A percentile compares a stretch with the other conserved stretches of the same genome.
Evolutionary conservation across 2,888 invertebrate species (phyloP).

Genomic region (Empis stercorea): DNA sequence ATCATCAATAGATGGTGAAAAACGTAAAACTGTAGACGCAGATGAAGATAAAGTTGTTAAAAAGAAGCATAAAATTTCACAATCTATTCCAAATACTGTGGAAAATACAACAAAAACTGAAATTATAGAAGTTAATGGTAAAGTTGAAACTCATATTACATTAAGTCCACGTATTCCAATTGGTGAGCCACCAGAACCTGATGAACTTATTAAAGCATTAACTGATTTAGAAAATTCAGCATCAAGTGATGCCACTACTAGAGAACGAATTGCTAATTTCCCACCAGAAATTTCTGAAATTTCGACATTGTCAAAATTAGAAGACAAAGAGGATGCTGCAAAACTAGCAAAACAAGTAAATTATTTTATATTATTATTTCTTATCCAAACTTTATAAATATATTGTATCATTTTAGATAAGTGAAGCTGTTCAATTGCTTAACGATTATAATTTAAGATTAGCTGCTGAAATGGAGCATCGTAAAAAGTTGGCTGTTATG

Average conservation of each 20-base stretch:
- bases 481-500: constrained; percentile 75
- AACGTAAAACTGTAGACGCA: constrained; percentile 4
- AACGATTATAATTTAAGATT: constrained; percentile 83
- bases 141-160: constrained; percentile 61
- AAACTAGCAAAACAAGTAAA: constrained; percentile 62
- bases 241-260: constrained; percentile 83
- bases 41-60: constrained; percentile 6
- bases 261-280: constrained; percentile 85
- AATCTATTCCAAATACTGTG: background rate
- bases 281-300: constrained; percentile 93
- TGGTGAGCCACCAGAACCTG: constrained; percentile 83
- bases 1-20: constrained; percentile 7
- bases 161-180: constrained; percentile 65
- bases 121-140: constrained; percentile 50
- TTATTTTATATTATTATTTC: background rate
- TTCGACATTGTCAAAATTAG: constrained; percentile 68
- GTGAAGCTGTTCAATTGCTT: constrained; percentile 73
- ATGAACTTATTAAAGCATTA: constrained; percentile 74
- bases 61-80: background rate
- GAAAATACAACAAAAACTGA: constrained; percentile 24
- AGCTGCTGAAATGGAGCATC: constrained; percentile 76
- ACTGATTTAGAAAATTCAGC: constrained; percentile 87
- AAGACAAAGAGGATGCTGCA: constrained; percentile 70
- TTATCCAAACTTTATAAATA: background rate
- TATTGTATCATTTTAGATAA: constrained; percentile 30